Conservation (phyloP, 1,140 invertebrate species). For the Polypedilum pembai region DNA sequence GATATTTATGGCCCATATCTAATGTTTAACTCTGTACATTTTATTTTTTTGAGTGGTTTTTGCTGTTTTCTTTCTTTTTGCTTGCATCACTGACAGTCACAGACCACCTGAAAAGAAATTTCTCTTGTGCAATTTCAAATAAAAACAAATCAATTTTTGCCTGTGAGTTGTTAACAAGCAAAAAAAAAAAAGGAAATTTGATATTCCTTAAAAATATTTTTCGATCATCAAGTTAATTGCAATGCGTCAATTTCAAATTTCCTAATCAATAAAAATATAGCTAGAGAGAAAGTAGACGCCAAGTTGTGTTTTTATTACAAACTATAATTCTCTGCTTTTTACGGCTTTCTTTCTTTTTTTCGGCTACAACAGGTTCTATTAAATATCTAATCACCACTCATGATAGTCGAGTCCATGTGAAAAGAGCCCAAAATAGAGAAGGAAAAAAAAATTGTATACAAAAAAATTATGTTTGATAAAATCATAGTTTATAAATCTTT, state of each 20-base stretch:
- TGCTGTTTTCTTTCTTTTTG: slow-evolving; percentile 5
- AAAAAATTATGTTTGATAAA: slow-evolving; percentile 16
- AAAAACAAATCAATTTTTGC: too few relatives aligned
- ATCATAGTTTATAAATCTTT: slow-evolving; percentile 19
- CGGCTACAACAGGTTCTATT: slow-evolving; percentile 27
- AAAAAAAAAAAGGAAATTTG: not conserved
- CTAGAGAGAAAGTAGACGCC: slow-evolving; percentile 22
- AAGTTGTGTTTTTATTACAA: slow-evolving; percentile 23
- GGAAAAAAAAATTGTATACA: too few relatives aligned
- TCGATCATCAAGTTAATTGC: slow-evolving; percentile 21
- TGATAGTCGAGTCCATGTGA: not conserved
- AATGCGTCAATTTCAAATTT: slow-evolving; percentile 14
- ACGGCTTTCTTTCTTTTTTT: not conserved
- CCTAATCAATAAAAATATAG: slow-evolving; percentile 25
- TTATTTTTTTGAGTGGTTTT: slow-evolving; percentile 18
- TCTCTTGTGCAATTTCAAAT: not conserved
- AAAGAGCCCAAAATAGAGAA: not conserved
- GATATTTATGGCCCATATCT: slow-evolving; percentile 25
- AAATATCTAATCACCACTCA: slow-evolving; percentile 26
- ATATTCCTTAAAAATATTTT: not conserved
- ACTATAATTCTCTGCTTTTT: not conserved
- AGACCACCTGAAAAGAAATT: slow-evolving; percentile 9
- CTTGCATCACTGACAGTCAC: not conserved
- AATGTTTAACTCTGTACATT: not conserved
- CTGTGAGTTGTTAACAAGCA: not conserved